These are phyloP conservation scores for Ips nitidus DNA, from an alignment of 1,140 invertebrate genomes.

Conservation along the genomic window DNA sequence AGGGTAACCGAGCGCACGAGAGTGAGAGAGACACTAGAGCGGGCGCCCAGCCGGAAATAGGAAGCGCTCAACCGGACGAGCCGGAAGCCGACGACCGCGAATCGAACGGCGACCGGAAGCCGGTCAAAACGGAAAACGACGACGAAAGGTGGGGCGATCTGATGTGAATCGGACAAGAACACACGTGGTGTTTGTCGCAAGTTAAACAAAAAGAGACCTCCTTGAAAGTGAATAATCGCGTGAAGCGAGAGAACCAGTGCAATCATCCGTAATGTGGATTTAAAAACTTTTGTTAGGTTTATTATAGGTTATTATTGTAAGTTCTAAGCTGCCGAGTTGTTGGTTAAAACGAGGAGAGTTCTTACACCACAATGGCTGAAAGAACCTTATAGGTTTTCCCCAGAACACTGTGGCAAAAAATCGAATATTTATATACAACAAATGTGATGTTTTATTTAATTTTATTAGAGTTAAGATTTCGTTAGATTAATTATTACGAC, in stretches of 20 bases:
- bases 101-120: constrained; percentile 35
- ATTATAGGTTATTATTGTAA: neutral
- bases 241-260: constrained; percentile 25
- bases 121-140: constrained; percentile 47
- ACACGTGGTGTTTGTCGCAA: neutral
- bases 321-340: too few species aligned
- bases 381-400: too few species aligned
- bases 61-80: constrained; percentile 26
- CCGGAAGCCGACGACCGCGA: constrained; percentile 30
- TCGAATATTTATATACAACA: constrained; percentile 20
- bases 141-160: constrained; percentile 54
- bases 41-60: constrained; percentile 34
- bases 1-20: constrained; percentile 51
- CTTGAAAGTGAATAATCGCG: constrained; percentile 4
- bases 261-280: constrained; percentile 27
- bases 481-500: constrained; percentile 5
- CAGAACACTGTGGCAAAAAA: neutral
- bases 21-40: constrained; percentile 40
- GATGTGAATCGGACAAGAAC: constrained; percentile 11
- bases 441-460: constrained; percentile 34
- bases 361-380: too few species aligned
- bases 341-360: neutral
- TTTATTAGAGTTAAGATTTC: constrained; percentile 18
- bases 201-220: neutral
- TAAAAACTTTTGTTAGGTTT: constrained; percentile 9